These are phyloP conservation scores for Dinomys branickii DNA, from an alignment of 2,113 vertebrate genomes.

Conservation along the genomic window DNA sequence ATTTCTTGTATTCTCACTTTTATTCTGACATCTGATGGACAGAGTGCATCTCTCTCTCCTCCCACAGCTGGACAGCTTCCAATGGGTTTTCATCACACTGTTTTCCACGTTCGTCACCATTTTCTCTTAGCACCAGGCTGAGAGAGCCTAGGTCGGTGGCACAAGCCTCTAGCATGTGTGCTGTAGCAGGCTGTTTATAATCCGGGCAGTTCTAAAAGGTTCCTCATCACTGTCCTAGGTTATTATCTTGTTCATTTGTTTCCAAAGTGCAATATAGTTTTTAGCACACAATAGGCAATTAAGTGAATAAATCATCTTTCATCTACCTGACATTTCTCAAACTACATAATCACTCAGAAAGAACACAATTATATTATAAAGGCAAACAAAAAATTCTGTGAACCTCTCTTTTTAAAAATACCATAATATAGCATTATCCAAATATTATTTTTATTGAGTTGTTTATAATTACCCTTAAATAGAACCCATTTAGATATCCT, in stretches of 20 bases:
- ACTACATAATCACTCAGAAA: not conserved
- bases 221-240: not conserved
- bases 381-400: not conserved
- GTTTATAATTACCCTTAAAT: conserved; percentile 15
- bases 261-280: not conserved
- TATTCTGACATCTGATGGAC: not conserved
- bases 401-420: not conserved
- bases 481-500: not conserved
- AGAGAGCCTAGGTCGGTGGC: not conserved
- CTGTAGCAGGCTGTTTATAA: not conserved
- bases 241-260: not conserved
- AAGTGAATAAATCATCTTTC: not conserved
- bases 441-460: not conserved
- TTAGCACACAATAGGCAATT: not conserved
- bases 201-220: not conserved
- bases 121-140: not conserved
- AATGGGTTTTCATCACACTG: not conserved
- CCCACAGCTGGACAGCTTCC: not conserved
- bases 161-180: not conserved
- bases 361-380: not conserved
- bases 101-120: not conserved
- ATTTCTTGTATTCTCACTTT: not conserved
- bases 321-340: conserved; percentile 19
- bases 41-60: not conserved
- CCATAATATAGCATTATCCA: not conserved